Evolutionary conservation across 1,140 invertebrate species (phyloP), one percentile per base, ranked within the genome.

Genomic region (Platyscapa corneri): DNA sequence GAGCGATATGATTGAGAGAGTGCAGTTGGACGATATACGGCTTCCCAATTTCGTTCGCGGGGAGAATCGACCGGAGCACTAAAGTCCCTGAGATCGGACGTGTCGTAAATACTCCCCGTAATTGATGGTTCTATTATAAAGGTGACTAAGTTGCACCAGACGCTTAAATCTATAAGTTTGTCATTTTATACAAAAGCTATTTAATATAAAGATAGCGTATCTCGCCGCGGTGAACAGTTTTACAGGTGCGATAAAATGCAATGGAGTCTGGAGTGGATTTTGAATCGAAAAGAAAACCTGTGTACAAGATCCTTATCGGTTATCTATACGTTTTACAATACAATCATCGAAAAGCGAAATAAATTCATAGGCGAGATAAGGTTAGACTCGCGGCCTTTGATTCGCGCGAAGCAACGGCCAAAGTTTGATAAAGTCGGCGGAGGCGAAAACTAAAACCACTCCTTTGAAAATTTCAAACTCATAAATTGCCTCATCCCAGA

Each of bases 211-310:
- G 53, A 64, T 42, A 42, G 32, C 37, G 6, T 64, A 42, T 60
- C 32, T 65, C 16, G 32, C 34, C 32, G 42, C 37, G 42, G 42
- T 70, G 39, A 56, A 82, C n/a, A 46, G 27, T 56, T 27, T 46
- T n/a, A 67, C 70, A 76, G 82, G 53, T 76, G 82, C 14, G 76
- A 78, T 67, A 84, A 84, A 84, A 84, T 84, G 30, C 53, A 39
- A 5, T 8, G 8, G 27, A 46, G 53, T 18, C 12, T 34, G 8
- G 20, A 42, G 37, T 42, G 37, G 70, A 74, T 74, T 74, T 74
- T 42, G 5, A 74, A 20, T n/a, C n/a, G 12, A 46, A 65, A 18
- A 49, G 56, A 77, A 46, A 64, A 46, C 10, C 30, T 72, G 56
- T 67, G 27, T 53, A 82, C 70, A 82, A 75, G 46, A 37, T 64